These are phyloP conservation scores for Holothuria scabra DNA, from an alignment of 53 echinoderm and acorn worm species.

Conservation along the genomic window DNA sequence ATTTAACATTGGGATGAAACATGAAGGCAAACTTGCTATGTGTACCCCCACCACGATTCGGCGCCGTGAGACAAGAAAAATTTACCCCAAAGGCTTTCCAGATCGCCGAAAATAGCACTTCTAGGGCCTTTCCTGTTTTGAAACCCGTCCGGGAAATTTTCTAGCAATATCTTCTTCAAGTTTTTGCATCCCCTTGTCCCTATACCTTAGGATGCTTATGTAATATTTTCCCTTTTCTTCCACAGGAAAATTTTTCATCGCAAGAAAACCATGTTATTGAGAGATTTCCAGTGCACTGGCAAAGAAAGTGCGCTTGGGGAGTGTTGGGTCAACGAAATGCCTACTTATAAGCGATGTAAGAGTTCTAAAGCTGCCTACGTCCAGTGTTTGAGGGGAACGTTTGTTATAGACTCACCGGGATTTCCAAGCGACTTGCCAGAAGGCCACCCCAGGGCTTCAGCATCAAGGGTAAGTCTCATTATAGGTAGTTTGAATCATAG, in stretches of 20 bases:
- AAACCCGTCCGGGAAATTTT: no score
- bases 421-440: neutral
- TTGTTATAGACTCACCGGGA: conserved; percentile 73
- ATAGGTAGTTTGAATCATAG: no score
- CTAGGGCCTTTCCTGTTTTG: no score
- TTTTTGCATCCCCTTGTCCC: no score
- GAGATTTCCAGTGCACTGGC: conserved; percentile 70
- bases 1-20: no score
- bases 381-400: conserved; percentile 69
- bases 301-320: conserved; percentile 61
- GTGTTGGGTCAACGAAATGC: conserved; percentile 63
- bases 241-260: conserved; percentile 60
- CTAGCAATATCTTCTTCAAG: no score
- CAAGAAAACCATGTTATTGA: conserved; percentile 68
- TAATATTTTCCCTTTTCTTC: neutral
- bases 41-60: no score
- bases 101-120: no score
- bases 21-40: no score
- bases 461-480: conserved; percentile 11
- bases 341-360: conserved; percentile 51
- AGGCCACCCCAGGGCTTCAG: neutral
- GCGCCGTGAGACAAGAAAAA: no score
- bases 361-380: conserved; percentile 65
- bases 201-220: no score
- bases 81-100: no score